Conservation (phyloP, 2,888 invertebrate species). For the Thelaira solivaga region DNA sequence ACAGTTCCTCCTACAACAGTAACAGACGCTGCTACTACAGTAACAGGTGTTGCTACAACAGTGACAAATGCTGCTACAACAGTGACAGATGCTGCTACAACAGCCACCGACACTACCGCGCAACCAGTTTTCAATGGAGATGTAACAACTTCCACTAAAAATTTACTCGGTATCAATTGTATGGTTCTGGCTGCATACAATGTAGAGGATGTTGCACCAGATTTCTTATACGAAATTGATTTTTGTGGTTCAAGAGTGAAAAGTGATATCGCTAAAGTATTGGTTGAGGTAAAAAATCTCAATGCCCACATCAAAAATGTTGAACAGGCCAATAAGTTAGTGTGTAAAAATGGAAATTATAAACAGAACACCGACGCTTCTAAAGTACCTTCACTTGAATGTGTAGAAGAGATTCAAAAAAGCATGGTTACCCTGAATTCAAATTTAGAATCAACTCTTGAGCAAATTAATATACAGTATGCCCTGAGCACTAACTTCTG, state of each 20-base stretch:
- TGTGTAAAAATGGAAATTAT: slow-evolving; percentile 20
- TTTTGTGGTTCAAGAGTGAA: slow-evolving; percentile 1
- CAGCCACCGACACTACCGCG: neutral
- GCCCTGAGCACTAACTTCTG: neutral
- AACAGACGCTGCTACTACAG: neutral
- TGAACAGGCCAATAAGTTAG: neutral
- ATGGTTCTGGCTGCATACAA: neutral
- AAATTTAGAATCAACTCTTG: neutral
- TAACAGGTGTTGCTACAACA: neutral
- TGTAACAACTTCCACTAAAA: slow-evolving; percentile 21
- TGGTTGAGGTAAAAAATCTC: neutral
- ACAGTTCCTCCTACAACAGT: neutral
- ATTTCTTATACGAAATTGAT: slow-evolving; percentile 25
- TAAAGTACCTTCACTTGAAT: neutral
- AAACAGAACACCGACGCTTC: neutral
- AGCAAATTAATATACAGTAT: neutral
- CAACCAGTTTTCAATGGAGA: slow-evolving; percentile 2
- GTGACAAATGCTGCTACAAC: too few species aligned
- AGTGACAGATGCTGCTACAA: neutral
- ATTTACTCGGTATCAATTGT: slow-evolving; percentile 34
- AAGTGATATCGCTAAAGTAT: neutral
- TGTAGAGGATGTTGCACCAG: neutral
- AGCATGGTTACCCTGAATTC: neutral
- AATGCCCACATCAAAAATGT: neutral
- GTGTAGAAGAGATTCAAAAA: neutral